A percentile compares a stretch with the other conserved stretches of the same genome.
Conservation (phyloP, 1,140 invertebrate species). For the Rhagoletis pomonella region DNA sequence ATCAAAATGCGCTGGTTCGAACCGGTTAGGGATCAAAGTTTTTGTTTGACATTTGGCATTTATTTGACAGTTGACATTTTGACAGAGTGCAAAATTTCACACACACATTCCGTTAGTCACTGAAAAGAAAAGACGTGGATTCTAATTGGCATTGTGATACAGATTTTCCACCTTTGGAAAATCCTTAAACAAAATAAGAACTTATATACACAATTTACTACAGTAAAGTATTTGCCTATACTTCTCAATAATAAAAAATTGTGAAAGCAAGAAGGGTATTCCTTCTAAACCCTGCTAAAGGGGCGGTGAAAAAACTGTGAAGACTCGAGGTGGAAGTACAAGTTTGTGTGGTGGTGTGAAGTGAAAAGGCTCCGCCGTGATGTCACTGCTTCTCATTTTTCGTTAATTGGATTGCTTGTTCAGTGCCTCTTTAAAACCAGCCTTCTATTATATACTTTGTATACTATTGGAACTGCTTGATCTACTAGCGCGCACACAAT, state of each 20-base stretch:
- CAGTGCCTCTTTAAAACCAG: neutral
- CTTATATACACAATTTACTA: too few relatives aligned
- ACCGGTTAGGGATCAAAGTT: too few relatives aligned
- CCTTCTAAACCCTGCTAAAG: conserved; percentile 6
- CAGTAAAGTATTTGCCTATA: neutral
- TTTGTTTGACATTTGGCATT: too few relatives aligned
- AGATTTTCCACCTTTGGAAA: conserved; percentile 40
- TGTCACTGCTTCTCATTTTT: conserved; percentile 65
- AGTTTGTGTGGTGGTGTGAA: neutral
- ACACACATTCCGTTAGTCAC: conserved; percentile 64
- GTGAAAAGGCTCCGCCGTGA: conserved; percentile 61
- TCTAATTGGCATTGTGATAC: conserved; percentile 13
- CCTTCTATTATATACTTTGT: neutral
- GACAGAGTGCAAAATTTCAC: conserved; percentile 36
- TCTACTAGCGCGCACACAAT: conserved; percentile 54
- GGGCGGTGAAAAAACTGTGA: conserved; percentile 25
- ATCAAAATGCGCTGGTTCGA: too few relatives aligned
- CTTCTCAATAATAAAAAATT: neutral
- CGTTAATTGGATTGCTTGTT: conserved; percentile 17
- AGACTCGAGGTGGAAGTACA: conserved; percentile 9
- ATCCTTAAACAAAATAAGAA: neutral
- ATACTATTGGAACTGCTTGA: neutral
- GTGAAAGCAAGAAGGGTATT: neutral
- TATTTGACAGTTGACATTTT: neutral
- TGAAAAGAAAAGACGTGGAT: conserved; percentile 60